These are phyloP conservation scores for Sceliomorpha sp. DNA, from an alignment of 2,888 invertebrate genomes.

Conservation along the genomic window DNA sequence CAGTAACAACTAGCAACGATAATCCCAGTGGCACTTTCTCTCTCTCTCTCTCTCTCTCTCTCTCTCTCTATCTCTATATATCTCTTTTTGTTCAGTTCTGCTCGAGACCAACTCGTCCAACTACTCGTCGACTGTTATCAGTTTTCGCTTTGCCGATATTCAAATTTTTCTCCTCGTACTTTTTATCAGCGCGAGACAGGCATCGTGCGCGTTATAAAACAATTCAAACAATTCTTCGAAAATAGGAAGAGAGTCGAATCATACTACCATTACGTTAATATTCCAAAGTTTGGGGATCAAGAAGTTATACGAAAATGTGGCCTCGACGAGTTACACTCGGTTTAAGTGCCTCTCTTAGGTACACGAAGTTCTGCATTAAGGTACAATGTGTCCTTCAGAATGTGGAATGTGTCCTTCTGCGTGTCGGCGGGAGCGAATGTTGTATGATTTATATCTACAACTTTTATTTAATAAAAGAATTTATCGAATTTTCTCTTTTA, in stretches of 20 bases:
- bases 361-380: too few relatives aligned
- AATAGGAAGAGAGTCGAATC: too few relatives aligned
- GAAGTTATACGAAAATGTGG: too few relatives aligned
- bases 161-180: slow-evolving; percentile 7
- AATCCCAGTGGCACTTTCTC: slow-evolving; percentile 25
- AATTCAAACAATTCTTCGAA: too few relatives aligned
- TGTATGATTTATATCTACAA: slow-evolving; percentile 7
- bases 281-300: too few relatives aligned
- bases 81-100: slow-evolving; percentile 25
- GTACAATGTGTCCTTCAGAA: too few relatives aligned
- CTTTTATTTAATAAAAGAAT: slow-evolving; percentile 18
- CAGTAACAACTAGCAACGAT: slow-evolving; percentile 30
- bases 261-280: too few relatives aligned
- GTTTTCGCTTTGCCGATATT: slow-evolving; percentile 26
- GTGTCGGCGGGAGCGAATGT: neutral
- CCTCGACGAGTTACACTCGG: too few relatives aligned
- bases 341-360: too few relatives aligned
- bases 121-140: slow-evolving; percentile 23
- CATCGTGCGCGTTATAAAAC: too few relatives aligned
- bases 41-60: too few relatives aligned
- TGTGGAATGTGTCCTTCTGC: neutral
- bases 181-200: neutral
- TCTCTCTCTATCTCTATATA: too few relatives aligned
- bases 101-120: slow-evolving; percentile 16
- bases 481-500: slow-evolving; percentile 20